Base-by-base conservation (phyloP, 2,888 invertebrate genomes). In the Leucania comma region DNA sequence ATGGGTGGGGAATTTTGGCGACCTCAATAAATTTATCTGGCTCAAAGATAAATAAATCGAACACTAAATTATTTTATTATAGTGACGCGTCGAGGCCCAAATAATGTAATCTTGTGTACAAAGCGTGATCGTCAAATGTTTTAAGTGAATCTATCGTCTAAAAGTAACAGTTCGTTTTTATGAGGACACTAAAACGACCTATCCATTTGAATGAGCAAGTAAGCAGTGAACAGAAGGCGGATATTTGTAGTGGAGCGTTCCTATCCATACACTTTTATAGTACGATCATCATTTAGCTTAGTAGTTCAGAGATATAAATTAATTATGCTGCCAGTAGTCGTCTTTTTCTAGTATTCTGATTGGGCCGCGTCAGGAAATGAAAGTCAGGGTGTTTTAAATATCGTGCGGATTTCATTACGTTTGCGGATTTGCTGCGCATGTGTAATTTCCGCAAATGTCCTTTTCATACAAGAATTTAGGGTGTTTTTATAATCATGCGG, bases 81-180 rank as follows among this genome's bases (percentile, higher is more conserved):
- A 58, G 8, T 20, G 32, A 51, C 68, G 71, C 67, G 80, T 69
- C 59, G 65, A n/a, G 68, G 58, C 61, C 63, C 51, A 58, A 75
- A 56, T 65, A 48, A 65, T 71, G 35, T 69, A 65, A 78, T 64
- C 20, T 72, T 78, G 71, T 84, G 75, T 82, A 70, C 70, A 72
- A 84, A 68, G 20, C 54, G 20, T 61, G 70, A 58, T 58, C 53
- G 62, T 72, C 38, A 60, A 78, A 60, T 64, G 50, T 67, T 57
- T n/a, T 53, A 75, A 61, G 48, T 61, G 64, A 65, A 81, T 69
- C 38, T 68, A 57, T 22, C 48, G 29, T 67, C 6, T 32, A 66
- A 63, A 57, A 57, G 26, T 54, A 57, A 22, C n/a, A 32, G n/a
- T 32, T 58, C 32, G 50, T 61, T 48, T 8, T 51, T 59, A 42